Evolutionary conservation across 2,797 vertebrate species (phyloP).

Genomic region (Orientallactaga sibirica): DNA sequence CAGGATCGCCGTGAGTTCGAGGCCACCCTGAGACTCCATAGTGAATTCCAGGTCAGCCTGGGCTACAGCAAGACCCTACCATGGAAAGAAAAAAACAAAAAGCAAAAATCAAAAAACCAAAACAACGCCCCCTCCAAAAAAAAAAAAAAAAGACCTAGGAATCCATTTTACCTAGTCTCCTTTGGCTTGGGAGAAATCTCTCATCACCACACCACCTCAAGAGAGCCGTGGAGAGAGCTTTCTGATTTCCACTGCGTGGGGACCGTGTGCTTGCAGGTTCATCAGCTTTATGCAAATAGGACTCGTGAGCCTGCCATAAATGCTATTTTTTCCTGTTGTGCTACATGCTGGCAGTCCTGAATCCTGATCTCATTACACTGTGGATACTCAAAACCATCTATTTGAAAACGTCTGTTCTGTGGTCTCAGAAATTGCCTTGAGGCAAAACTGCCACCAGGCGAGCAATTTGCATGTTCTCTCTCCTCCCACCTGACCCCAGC

Average conservation of each 20-base stretch:
- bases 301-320: constrained; percentile 79
- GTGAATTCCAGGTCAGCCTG: too few relatives aligned
- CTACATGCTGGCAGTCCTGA: constrained; percentile 77
- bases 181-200: constrained; percentile 57
- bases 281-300: constrained; percentile 74
- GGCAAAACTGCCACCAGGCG: constrained; percentile 73
- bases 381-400: constrained; percentile 72
- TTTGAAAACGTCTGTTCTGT: constrained; percentile 83
- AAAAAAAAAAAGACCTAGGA: neutral
- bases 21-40: too few relatives aligned
- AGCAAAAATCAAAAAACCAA: too few relatives aligned
- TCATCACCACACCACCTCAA: constrained; percentile 63
- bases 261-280: constrained; percentile 71
- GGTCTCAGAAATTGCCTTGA: constrained; percentile 78
- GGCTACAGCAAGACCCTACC: too few relatives aligned
- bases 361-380: constrained; percentile 82
- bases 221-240: constrained; percentile 80
- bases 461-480: constrained; percentile 64
- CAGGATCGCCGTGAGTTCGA: too few relatives aligned
- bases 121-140: too few relatives aligned
- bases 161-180: neutral
- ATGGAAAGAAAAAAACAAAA: too few relatives aligned
- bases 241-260: constrained; percentile 74
- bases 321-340: constrained; percentile 82
- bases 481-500: constrained; percentile 8